These are phyloP conservation scores for Popillia japonica DNA, from an alignment of 1,140 invertebrate species.

Conservation along the genomic window DNA sequence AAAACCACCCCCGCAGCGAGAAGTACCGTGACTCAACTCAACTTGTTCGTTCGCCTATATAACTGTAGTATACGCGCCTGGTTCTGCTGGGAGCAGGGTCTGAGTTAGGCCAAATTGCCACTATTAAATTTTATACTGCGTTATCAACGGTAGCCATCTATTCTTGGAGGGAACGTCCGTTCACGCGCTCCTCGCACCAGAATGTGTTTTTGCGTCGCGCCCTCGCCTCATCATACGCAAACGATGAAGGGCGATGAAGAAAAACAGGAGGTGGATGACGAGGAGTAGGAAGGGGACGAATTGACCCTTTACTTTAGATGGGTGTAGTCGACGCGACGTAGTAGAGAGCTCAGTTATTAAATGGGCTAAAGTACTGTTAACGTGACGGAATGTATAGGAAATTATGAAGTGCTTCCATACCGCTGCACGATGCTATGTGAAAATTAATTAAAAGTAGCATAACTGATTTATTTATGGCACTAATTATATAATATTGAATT, in stretches of 20 bases:
- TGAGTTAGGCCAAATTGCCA: slow-evolving; percentile 32
- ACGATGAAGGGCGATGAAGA: not conserved
- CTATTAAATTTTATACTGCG: slow-evolving; percentile 27
- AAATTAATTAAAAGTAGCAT: too few species aligned
- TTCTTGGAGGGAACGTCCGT: slow-evolving; percentile 12
- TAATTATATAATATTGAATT: too few species aligned
- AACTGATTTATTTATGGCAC: too few species aligned
- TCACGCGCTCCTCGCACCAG: not conserved
- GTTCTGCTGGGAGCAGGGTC: slow-evolving; percentile 1
- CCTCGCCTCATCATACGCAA: not conserved
- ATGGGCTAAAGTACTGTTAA: not conserved
- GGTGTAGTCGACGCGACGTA: not conserved
- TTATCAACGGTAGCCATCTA: slow-evolving; percentile 34
- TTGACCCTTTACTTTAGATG: slow-evolving; percentile 5
- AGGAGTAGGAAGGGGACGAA: not conserved
- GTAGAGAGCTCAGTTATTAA: not conserved
- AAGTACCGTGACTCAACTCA: slow-evolving; percentile 39
- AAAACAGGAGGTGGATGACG: not conserved
- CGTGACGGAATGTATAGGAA: not conserved
- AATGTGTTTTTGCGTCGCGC: slow-evolving; percentile 4
- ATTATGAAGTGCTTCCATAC: not conserved
- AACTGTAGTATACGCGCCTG: not conserved
- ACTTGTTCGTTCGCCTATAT: slow-evolving; percentile 9
- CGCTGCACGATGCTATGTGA: too few species aligned
- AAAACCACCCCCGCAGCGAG: slow-evolving; percentile 36